Conservation (phyloP, 2,797 vertebrate genomes). For the Falco berigora region DNA sequence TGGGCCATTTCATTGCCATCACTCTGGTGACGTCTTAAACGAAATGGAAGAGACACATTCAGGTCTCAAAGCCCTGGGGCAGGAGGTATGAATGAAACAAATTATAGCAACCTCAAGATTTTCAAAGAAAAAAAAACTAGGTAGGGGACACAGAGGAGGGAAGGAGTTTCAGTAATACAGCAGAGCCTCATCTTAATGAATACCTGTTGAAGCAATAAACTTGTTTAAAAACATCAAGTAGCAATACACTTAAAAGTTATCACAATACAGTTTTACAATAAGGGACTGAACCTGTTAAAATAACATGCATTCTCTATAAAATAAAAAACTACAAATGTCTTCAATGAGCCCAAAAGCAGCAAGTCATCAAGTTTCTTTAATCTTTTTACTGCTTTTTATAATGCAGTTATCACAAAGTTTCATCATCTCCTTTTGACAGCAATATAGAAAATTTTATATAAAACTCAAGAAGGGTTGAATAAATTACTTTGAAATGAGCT, state of each 20-base stretch:
- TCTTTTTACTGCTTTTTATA: background rate
- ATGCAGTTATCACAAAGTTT: background rate
- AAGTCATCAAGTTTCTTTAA: background rate
- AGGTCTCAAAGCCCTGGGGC: constrained; percentile 1
- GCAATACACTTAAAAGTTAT: background rate
- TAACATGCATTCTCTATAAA: background rate
- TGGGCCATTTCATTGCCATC: constrained; percentile 86
- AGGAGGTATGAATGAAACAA: background rate
- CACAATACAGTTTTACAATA: background rate
- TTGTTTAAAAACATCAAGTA: background rate
- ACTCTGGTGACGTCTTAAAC: constrained; percentile 88
- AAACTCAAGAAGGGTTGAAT: background rate
- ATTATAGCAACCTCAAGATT: background rate
- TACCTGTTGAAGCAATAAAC: constrained; percentile 30
- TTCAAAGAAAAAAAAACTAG: background rate
- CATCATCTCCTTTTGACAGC: background rate
- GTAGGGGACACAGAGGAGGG: background rate
- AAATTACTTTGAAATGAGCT: background rate
- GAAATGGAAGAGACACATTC: constrained; percentile 43
- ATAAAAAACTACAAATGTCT: background rate
- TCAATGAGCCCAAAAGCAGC: background rate
- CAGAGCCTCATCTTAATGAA: background rate
- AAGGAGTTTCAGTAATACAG: background rate
- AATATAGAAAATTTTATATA: no score
- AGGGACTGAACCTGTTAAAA: background rate